Evolutionary conservation across 2,113 vertebrate species (phyloP).

Genomic region (Perca fluviatilis): DNA sequence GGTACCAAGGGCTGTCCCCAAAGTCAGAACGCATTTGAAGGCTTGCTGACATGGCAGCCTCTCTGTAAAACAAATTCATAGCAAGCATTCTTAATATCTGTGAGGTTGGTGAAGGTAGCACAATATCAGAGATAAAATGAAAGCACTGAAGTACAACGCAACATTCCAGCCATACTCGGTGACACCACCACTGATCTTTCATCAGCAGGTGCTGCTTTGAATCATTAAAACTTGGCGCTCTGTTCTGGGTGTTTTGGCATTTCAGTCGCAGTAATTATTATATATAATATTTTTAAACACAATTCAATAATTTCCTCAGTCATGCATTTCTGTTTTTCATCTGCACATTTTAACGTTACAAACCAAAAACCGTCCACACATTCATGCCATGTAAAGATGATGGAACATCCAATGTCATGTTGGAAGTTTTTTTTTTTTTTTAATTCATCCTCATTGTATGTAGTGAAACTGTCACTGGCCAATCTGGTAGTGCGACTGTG

Average conservation of each 20-base stretch:
- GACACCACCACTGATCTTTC: slow-evolving; percentile 1
- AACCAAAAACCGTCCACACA: neutral
- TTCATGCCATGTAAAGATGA: neutral
- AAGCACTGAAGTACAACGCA: slow-evolving; percentile 9
- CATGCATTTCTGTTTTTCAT: neutral
- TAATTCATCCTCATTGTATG: neutral
- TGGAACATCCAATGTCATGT: neutral
- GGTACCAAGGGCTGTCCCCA: slow-evolving; percentile 49
- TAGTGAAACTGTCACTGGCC: neutral
- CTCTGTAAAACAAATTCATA: slow-evolving; percentile 11
- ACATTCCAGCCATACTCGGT: neutral
- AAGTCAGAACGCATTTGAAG: slow-evolving; percentile 47
- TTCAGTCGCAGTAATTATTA: neutral
- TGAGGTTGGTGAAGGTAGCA: neutral
- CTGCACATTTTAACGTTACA: neutral
- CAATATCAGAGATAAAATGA: slow-evolving; percentile 20
- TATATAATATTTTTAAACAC: neutral
- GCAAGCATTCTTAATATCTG: neutral
- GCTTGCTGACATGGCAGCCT: slow-evolving; percentile 27
- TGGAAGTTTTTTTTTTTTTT: neutral
- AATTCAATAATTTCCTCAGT: neutral
- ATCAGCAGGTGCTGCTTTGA: slow-evolving; percentile 18
- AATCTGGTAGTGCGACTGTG: neutral
- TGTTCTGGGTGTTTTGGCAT: neutral
- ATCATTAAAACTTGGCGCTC: neutral